Evolutionary conservation across 92 coral and sea anemone genomes (phyloP), one percentile per base, ranked within the genome.

Genomic region (Pocillopora grandis): DNA sequence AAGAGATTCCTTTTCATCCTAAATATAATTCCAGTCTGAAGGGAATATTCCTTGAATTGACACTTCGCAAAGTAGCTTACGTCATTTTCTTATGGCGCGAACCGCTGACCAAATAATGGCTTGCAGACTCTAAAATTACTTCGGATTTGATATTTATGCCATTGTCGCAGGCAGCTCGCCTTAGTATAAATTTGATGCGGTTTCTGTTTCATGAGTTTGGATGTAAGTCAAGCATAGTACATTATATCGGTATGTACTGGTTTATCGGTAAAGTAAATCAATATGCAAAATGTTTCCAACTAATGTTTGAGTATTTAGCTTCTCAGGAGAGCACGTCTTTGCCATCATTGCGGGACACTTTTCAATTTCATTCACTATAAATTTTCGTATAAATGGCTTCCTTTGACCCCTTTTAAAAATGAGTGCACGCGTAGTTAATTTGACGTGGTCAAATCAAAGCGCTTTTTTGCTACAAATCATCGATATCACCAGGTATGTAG

Each of bases 21-120:
- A 42, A 42, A 42, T 42, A 42, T 7, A 42, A 42, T 42, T 42
- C 52, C 52, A 42, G 52, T 42, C 52, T 42, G 8, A 42, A 1
- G 52, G 8, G 52, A 42, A 42, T 42, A 3, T 42, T 3, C 52
- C 52, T 42, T 42, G 52, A 42, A 42, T 42, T 7, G 52, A 42
- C 52, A 35, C 12, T 36, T 20, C 10, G 80, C 13, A 33, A 12
- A 17, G 63, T 58, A 18, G 35, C 11, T 78, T 20, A 35, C 31
- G 59, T 13, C 21, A 10, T 60, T 72, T 27, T 4, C 48, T 48
- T 18, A 69, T 20, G 67, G 20, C 12, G 69, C 10, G 18, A 42
- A 71, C 86, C 72, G 58, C 86, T 82, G 86, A 72, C 86, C 86
- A 82, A 60, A 82, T 36, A 42, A 42, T 42, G 8, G 8, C 52